A percentile compares a stretch with the other conserved stretches of the same genome.
Conservation (phyloP, 2,113 vertebrate species). For the Scopus umbretta region DNA sequence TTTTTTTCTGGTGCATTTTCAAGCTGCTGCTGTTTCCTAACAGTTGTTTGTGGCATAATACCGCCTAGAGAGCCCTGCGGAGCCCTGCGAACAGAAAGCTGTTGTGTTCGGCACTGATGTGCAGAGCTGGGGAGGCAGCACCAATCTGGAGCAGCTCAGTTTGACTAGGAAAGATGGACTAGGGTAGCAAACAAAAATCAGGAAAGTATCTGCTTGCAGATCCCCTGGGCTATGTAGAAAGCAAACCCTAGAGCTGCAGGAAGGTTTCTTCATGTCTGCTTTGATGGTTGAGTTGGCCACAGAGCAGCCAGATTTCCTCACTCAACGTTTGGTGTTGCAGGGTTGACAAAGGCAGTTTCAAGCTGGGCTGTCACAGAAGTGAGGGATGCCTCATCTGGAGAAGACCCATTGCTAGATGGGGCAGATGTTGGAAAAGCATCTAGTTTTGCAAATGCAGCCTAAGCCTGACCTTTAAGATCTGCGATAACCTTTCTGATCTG, state of each 20-base stretch:
- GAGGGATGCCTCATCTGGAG: not conserved
- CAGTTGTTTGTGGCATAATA: not conserved
- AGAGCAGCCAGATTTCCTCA: not conserved
- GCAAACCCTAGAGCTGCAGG: not conserved
- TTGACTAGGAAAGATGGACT: not conserved
- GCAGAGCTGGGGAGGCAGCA: not conserved
- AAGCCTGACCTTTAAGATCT: not conserved
- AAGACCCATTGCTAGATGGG: not conserved
- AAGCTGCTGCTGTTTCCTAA: not conserved
- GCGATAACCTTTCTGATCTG: not conserved
- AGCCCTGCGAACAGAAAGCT: not conserved
- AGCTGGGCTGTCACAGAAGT: not conserved
- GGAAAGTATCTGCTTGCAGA: not conserved
- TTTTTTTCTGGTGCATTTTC: not conserved
- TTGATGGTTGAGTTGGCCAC: not conserved
- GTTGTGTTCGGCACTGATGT: not conserved
- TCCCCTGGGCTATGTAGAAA: not conserved
- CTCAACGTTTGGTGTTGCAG: fast-evolving
- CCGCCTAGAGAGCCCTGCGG: not conserved
- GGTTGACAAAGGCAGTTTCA: not conserved
- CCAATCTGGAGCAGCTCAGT: not conserved
- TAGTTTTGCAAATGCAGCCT: not conserved
- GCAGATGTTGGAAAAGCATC: not conserved
- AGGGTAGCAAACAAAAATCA: fast-evolving
- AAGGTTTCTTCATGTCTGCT: not conserved